Evolutionary conservation across 2,113 vertebrate species (phyloP).

Genomic region (Lampris megalopsis): DNA sequence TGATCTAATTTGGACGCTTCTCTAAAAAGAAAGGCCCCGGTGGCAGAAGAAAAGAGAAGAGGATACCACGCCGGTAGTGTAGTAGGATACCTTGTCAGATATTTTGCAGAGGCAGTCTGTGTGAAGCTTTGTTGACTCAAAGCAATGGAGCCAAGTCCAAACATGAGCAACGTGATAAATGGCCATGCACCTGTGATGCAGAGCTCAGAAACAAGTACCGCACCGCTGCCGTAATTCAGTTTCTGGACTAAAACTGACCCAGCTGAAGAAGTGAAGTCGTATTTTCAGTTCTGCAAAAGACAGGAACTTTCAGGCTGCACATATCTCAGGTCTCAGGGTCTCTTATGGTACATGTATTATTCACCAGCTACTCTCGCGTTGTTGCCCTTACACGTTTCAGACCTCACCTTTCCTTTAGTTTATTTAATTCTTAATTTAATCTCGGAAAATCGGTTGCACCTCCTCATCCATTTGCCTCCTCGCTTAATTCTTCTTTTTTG

Average conservation of each 20-base stretch:
- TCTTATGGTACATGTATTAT: slow-evolving; percentile 24
- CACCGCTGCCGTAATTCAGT: not conserved
- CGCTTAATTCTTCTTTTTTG: not conserved
- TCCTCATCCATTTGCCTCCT: slow-evolving; percentile 52
- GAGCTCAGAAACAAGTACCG: not conserved
- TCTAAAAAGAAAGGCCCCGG: slow-evolving; percentile 41
- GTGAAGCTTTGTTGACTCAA: slow-evolving; percentile 18
- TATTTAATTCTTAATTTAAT: slow-evolving; percentile 29
- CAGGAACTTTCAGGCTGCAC: slow-evolving; percentile 29
- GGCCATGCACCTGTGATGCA: slow-evolving; percentile 20
- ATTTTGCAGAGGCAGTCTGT: slow-evolving; percentile 43
- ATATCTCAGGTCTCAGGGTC: slow-evolving; percentile 41
- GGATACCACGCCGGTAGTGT: slow-evolving; percentile 40
- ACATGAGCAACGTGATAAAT: slow-evolving; percentile 11
- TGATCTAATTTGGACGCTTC: slow-evolving; percentile 38
- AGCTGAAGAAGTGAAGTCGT: slow-evolving; percentile 17
- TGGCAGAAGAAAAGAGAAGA: slow-evolving; percentile 37
- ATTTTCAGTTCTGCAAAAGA: slow-evolving; percentile 36
- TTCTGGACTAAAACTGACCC: too few relatives aligned
- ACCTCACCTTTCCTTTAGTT: slow-evolving; percentile 44
- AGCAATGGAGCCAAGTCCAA: slow-evolving; percentile 22
- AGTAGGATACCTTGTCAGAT: slow-evolving; percentile 30
- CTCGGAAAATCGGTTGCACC: slow-evolving; percentile 50
- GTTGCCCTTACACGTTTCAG: slow-evolving; percentile 41
- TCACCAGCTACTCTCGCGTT: slow-evolving; percentile 7